phyloP scores from a whole-genome alignment of 2,888 invertebrate genomes.

The Barypeithes pellucidus region DNA sequence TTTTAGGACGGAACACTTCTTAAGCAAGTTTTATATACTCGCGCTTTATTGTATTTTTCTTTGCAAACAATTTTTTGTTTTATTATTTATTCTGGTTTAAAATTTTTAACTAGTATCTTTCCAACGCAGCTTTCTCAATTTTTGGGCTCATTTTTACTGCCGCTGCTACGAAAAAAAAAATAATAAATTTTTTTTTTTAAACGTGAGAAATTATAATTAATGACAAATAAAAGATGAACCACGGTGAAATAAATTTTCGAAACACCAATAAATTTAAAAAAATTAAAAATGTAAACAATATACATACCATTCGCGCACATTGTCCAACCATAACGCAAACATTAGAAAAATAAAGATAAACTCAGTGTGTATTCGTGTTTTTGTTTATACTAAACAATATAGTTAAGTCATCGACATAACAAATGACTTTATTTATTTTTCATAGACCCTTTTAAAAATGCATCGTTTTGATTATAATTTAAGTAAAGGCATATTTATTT shows the following conservation, averaged over 20 bases:
- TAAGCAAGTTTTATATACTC: too few species aligned
- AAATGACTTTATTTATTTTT: conserved; percentile 51
- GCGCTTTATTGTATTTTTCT: not conserved
- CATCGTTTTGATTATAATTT: not conserved
- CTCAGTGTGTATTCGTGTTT: conserved; percentile 70
- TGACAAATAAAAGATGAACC: conserved; percentile 50
- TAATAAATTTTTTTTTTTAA: too few species aligned
- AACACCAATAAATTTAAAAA: conserved; percentile 50
- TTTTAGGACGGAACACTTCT: too few species aligned
- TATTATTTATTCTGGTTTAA: not conserved
- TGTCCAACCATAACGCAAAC: conserved; percentile 70
- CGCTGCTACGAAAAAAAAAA: conserved; percentile 63
- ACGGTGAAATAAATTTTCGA: conserved; percentile 26
- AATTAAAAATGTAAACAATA: conserved; percentile 56
- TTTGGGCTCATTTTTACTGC: conserved; percentile 68
- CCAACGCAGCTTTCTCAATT: conserved; percentile 68
- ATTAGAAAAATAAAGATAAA: conserved; percentile 70
- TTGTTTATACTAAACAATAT: conserved; percentile 32
- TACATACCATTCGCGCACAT: conserved; percentile 71
- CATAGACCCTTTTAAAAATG: conserved; percentile 26
- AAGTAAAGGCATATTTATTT: not conserved
- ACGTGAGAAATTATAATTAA: conserved; percentile 43
- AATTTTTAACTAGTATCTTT: conserved; percentile 65
- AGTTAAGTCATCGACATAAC: conserved; percentile 51
- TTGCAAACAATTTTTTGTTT: too few species aligned